Evolutionary conservation across 2,113 vertebrate genomes (phyloP), one percentile per base, ranked within the genome.

Genomic region (Cepphus grylle): DNA sequence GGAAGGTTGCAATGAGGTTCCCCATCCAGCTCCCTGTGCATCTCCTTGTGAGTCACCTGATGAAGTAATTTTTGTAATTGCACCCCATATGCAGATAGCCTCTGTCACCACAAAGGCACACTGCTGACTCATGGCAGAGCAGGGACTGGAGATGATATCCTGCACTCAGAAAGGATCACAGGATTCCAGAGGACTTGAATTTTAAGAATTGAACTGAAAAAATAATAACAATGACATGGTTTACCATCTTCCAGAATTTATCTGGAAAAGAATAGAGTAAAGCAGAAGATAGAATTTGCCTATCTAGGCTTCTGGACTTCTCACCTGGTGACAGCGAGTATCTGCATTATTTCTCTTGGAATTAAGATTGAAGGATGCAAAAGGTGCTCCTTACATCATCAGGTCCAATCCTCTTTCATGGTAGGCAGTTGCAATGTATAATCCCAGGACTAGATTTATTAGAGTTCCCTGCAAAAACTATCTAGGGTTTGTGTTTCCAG

Each of bases 1-100:
- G 8, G 27, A 58, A 71, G 21, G 16, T 36, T 86, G 34, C 26
- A 43, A 1, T 25, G 14, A 73, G 3, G 4, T 66, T 59, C 15
- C 10, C 7, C 2, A 1, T 5, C 8, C 49, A n/a, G 12, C 6
- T 69, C 3, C 20, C 22, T 2, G 9, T 52, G 9, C 22, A 69
- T 12, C 6, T 61, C 53, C 49, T n/a, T 34, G 27, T 0, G 2
- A 0, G 0, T 70, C 53, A 49, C 27, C 15, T 62, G 30, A 26
- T 52, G 34, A 21, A 0, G 1, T 36, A 2, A 23, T 21, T 74
- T 84, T 34, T 50, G 15, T 25, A 65, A 66, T 59, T 1, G 1
- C 11, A 70, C 9, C 22, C 27, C 6, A 15, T 30, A 74, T 20
- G 40, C 0, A 0, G 23, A 29, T 47, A 65, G 45, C 11, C 26